A percentile compares a stretch with the other conserved stretches of the same genome.
Conservation (phyloP, 2,797 vertebrate genomes). For the Coreius guichenoti region DNA sequence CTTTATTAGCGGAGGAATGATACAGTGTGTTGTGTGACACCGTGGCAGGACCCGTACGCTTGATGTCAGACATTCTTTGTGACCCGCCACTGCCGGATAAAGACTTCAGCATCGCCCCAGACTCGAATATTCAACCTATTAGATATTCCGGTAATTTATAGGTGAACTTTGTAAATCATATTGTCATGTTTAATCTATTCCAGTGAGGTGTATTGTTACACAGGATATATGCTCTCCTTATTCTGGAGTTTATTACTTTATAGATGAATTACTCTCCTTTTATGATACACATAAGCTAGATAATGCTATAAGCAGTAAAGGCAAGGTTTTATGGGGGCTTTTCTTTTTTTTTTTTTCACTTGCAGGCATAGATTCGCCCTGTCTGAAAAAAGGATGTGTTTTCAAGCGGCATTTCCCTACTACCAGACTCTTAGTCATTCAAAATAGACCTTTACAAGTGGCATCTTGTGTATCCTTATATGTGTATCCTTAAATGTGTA, state of each 20-base stretch:
- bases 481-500: constrained; percentile 10
- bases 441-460: constrained; percentile 13
- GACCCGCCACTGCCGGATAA: constrained; percentile 39
- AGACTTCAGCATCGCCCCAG: constrained; percentile 56
- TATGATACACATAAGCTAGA: constrained; percentile 80
- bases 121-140: constrained; percentile 71
- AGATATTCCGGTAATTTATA: constrained; percentile 77
- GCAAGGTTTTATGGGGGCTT: constrained; percentile 70
- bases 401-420: background rate
- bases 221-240: constrained; percentile 75
- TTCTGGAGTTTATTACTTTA: constrained; percentile 78
- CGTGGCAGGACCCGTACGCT: constrained; percentile 68
- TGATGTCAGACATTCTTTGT: constrained; percentile 69
- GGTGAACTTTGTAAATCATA: constrained; percentile 79
- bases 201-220: constrained; percentile 75
- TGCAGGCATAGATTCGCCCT: background rate
- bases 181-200: constrained; percentile 75
- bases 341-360: constrained; percentile 5
- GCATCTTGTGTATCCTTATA: constrained; percentile 13
- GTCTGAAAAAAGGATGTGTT: constrained; percentile 30
- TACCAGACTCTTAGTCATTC: constrained; percentile 21
- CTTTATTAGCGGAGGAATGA: constrained; percentile 89
- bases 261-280: constrained; percentile 77
- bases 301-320: constrained; percentile 80
- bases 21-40: constrained; percentile 81